These are phyloP conservation scores for Chloropsis cyanopogon DNA, from an alignment of 2,113 vertebrate genomes.

Conservation along the genomic window DNA sequence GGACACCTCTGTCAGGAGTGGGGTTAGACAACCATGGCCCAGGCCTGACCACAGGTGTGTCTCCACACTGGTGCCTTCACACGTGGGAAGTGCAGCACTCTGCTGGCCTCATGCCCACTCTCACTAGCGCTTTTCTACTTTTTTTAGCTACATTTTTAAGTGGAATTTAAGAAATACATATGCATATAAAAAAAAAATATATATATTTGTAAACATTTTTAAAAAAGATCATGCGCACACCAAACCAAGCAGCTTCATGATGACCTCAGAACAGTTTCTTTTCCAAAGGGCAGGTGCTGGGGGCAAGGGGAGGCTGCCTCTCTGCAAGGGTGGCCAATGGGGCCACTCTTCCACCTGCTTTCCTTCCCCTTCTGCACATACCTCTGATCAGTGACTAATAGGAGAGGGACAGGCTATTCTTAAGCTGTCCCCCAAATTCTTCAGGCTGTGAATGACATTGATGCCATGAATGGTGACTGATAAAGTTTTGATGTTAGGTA, in stretches of 20 bases:
- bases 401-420: background rate
- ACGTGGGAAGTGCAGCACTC: background rate
- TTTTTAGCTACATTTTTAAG: slow-evolving; percentile 40
- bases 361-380: background rate
- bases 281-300: background rate
- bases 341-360: background rate
- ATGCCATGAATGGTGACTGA: background rate
- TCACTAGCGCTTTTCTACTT: background rate
- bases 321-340: background rate
- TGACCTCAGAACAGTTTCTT: background rate
- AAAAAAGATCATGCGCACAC: background rate
- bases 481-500: background rate
- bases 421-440: background rate
- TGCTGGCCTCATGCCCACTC: background rate
- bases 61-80: slow-evolving; percentile 43
- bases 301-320: background rate
- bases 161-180: background rate
- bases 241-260: background rate
- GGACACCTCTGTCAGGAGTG: background rate
- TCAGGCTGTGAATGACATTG: background rate
- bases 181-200: background rate
- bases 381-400: background rate
- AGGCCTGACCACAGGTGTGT: background rate
- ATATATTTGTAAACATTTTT: slow-evolving; percentile 43
- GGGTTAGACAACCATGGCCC: rapidly evolving